Base-by-base conservation (phyloP, 2,797 vertebrate genomes). In the Echeneis naucrates region DNA sequence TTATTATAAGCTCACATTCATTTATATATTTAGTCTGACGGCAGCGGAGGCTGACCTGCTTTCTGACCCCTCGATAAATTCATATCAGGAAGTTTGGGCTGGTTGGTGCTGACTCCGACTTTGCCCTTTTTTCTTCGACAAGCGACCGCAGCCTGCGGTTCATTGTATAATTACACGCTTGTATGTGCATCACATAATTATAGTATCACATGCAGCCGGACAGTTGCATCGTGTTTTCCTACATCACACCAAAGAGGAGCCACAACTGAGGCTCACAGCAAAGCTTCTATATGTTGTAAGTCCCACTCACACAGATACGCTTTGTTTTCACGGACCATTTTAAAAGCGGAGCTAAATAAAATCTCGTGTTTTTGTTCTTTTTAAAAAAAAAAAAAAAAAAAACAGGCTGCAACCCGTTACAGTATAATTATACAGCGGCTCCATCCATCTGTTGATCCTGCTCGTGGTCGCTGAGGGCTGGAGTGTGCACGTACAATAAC, bases 181-280 rank as follows among this genome's bases (percentile, higher is more conserved):
- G 72, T 24, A 56, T 72, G 78, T 81, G 69, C 70, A 68, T 85
- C 51, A 44, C 4, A 67, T 89, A 82, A 88, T 88, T 81, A 86
- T 71, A 81, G 82, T 73, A 81, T 85, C 72, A 47, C 80, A 81
- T 86, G 75, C 47, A 67, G 11, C 19, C 77, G 33, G 69, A 14
- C 71, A 40, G 76, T 62, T 59, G 35, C 68, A 62, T 57, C 19
- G 47, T 75, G 77, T 86, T 88, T 88, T 75, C 67, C 57, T 65
- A 48, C 78, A 71, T 70, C 26, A 2, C 4, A 44, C 63, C 53
- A 77, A 56, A 68, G 48, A 70, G 8, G 75, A 66, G 64, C 63
- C 72, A n/a, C 67, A 37, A 24, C 55, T 85, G 80, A 48, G 82
- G 73, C 62, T 65, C 19, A 1, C 13, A 45, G 54, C 54, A 73